Conservation (phyloP, 2,797 vertebrate species). For the Rhodeus uyekii region DNA sequence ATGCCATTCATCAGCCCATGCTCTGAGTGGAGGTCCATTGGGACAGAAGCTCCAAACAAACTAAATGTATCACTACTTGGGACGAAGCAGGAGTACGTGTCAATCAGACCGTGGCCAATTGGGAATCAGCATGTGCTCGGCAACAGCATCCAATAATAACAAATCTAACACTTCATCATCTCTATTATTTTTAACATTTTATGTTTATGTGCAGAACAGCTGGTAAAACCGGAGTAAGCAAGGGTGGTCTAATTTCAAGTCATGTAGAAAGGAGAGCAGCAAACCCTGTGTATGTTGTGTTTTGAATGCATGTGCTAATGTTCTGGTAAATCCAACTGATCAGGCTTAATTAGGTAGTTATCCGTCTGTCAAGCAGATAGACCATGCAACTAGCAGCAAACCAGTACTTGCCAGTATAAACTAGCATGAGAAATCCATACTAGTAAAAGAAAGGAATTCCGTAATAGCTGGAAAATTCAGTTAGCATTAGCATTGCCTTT, state of each 20-base stretch:
- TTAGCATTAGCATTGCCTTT: background rate
- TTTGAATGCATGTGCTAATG: background rate
- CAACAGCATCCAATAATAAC: conserved; percentile 45
- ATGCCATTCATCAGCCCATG: background rate
- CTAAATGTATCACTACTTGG: conserved; percentile 25
- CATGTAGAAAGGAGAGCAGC: background rate
- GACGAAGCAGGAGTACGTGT: conserved; percentile 33
- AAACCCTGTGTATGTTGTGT: background rate
- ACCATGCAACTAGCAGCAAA: background rate
- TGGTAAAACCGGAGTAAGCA: conserved; percentile 12
- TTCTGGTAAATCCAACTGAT: background rate
- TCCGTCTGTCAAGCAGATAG: background rate
- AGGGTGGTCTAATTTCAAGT: conserved; percentile 1
- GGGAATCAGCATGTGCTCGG: conserved; percentile 25
- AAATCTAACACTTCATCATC: conserved; percentile 40
- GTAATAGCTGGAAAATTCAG: background rate
- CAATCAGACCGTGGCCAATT: conserved; percentile 22
- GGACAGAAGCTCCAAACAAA: conserved; percentile 36
- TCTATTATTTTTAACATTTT: conserved; percentile 43
- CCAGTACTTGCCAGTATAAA: background rate
- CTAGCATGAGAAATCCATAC: background rate
- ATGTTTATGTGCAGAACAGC: conserved; percentile 37
- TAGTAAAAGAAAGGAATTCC: background rate
- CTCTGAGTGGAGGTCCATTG: background rate
- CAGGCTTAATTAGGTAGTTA: background rate